phyloP scores from a whole-genome alignment of 2,888 invertebrate species.

The Mellilla xanthometata region DNA sequence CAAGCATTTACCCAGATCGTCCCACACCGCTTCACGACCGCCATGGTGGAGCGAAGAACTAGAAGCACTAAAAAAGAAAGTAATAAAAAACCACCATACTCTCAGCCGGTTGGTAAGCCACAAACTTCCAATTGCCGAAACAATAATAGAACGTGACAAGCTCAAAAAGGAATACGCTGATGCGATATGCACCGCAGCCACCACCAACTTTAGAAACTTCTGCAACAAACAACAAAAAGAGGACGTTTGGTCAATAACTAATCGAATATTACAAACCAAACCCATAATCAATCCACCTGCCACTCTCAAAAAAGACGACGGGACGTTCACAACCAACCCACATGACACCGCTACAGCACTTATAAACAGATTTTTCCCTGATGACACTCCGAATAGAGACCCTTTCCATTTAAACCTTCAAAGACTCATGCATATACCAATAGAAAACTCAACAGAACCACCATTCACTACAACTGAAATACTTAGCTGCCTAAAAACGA shows the following conservation, averaged over 20 bases:
- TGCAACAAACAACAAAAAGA: background rate
- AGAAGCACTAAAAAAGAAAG: background rate
- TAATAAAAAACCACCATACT: background rate
- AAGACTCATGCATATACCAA: no score
- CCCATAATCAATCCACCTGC: background rate
- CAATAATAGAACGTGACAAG: background rate
- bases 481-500: no score
- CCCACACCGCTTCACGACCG: no score
- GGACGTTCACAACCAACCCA: background rate
- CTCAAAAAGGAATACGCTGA: background rate
- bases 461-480: no score
- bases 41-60: background rate
- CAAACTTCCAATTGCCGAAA: background rate
- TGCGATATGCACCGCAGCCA: background rate
- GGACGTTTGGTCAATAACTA: background rate
- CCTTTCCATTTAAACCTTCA: no score
- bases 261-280: background rate
- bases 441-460: no score
- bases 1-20: background rate
- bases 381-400: background rate
- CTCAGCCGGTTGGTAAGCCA: background rate
- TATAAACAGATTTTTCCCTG: background rate
- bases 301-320: background rate
- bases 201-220: background rate
- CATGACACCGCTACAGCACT: background rate